Percentiles rank a stretch among this genome's conserved stretches.
phyloP scores from a whole-genome alignment of 2,797 vertebrate species.

The Lepus townsendii region DNA sequence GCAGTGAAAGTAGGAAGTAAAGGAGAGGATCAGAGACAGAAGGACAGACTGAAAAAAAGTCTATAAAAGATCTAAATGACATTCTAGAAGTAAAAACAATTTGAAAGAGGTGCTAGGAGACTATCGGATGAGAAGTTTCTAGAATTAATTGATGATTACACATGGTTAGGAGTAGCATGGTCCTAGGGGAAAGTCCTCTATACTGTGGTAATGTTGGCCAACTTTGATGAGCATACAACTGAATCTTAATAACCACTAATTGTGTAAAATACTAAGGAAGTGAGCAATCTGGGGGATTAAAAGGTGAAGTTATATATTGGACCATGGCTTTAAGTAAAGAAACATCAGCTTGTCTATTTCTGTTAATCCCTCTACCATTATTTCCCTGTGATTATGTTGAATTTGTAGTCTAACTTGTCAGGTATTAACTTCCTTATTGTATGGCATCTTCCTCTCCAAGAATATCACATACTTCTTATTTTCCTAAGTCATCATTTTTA shows the following conservation, averaged over 20 bases:
- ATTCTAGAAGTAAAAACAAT: background rate
- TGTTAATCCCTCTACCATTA: background rate
- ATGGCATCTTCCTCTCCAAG: background rate
- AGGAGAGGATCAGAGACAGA: background rate
- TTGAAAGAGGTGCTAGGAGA: background rate
- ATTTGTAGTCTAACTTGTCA: background rate
- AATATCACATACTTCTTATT: background rate
- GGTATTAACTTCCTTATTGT: constrained; percentile 1
- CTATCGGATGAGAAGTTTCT: background rate
- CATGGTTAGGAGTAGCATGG: background rate
- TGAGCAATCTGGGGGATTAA: background rate
- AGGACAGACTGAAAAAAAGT: background rate
- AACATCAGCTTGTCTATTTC: background rate
- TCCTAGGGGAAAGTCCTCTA: background rate
- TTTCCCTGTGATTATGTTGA: background rate
- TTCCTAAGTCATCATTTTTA: constrained; percentile 32
- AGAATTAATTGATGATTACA: constrained; percentile 31
- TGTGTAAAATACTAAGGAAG: background rate
- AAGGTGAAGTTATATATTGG: constrained; percentile 21
- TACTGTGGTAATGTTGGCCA: background rate
- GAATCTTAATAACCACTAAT: background rate
- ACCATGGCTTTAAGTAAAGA: background rate
- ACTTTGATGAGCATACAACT: background rate
- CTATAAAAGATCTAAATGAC: background rate
- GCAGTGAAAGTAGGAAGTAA: background rate